A percentile compares a stretch with the other conserved stretches of the same genome.
phyloP scores from a whole-genome alignment of 64 coral and sea anemone genomes.

The Platygyra sinensis region DNA sequence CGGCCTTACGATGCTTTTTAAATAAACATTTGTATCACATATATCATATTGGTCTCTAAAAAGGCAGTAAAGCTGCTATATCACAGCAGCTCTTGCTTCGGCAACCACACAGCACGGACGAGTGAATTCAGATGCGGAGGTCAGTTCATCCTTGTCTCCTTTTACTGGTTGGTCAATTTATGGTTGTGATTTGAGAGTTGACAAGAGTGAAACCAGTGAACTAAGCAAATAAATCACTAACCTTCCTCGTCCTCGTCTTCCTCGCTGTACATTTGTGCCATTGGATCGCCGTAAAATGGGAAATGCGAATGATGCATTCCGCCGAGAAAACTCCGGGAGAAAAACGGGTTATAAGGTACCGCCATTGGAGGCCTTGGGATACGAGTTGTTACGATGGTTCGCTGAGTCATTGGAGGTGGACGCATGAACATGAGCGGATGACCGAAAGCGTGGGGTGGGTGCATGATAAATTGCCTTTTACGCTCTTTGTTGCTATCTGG shows the following conservation, averaged over 20 bases:
- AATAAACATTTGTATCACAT: too few species aligned
- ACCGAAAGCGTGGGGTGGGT: constrained; percentile 51
- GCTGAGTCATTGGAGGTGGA: constrained; percentile 94
- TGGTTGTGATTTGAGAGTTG: background rate
- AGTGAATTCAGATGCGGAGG: too few species aligned
- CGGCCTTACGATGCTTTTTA: too few species aligned
- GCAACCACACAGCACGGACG: too few species aligned
- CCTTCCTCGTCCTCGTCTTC: constrained; percentile 35
- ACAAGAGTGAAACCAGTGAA: background rate
- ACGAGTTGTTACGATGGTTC: constrained; percentile 94
- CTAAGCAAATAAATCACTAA: background rate
- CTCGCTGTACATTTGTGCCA: constrained; percentile 23
- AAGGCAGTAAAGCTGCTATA: too few species aligned
- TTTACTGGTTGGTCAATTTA: background rate
- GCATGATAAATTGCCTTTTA: constrained; percentile 94
- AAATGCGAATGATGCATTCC: constrained; percentile 63
- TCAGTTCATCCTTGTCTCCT: background rate
- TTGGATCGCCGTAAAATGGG: constrained; percentile 18
- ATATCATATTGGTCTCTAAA: too few species aligned
- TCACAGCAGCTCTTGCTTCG: too few species aligned
- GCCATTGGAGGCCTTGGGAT: constrained; percentile 89
- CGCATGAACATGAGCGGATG: constrained; percentile 90
- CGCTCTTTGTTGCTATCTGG: constrained; percentile 61
- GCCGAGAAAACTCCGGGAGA: constrained; percentile 23
- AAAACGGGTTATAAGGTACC: constrained; percentile 76